These are phyloP conservation scores for Salvelinus alpinus DNA, from an alignment of 2,113 vertebrate species.

Conservation along the genomic window DNA sequence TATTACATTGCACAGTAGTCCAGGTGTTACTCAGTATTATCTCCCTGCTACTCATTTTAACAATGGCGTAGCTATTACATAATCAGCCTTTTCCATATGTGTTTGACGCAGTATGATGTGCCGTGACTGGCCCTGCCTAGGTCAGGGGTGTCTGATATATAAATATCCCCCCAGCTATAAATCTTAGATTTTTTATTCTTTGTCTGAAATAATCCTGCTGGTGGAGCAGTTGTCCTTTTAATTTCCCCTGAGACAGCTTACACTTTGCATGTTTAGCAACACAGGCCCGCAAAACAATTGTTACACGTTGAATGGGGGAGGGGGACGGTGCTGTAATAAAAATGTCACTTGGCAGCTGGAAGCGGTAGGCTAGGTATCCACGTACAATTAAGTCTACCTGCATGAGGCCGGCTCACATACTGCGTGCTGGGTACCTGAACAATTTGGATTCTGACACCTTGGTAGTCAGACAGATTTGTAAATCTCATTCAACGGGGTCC, in stretches of 20 bases:
- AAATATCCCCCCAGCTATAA: conserved; percentile 9
- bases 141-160: conserved; percentile 11
- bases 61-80: background rate
- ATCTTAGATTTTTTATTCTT: conserved; percentile 12
- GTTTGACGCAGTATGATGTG: background rate
- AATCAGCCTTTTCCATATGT: too few relatives aligned
- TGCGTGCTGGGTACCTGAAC: background rate
- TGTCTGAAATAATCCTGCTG: conserved; percentile 25
- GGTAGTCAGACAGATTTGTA: background rate
- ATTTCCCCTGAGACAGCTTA: conserved; percentile 16
- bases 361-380: background rate
- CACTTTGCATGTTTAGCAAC: conserved; percentile 1
- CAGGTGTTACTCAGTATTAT: background rate
- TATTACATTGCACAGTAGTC: background rate
- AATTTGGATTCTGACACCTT: conserved; percentile 7
- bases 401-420: background rate
- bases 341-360: background rate
- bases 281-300: conserved; percentile 7
- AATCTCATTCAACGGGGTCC: background rate
- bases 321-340: background rate
- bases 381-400: background rate
- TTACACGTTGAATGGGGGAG: background rate
- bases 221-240: conserved; percentile 19
- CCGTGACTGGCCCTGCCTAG: background rate
- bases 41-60: background rate